Conservation (phyloP, 1,140 invertebrate genomes). For the Acromyrmex heyeri region DNA sequence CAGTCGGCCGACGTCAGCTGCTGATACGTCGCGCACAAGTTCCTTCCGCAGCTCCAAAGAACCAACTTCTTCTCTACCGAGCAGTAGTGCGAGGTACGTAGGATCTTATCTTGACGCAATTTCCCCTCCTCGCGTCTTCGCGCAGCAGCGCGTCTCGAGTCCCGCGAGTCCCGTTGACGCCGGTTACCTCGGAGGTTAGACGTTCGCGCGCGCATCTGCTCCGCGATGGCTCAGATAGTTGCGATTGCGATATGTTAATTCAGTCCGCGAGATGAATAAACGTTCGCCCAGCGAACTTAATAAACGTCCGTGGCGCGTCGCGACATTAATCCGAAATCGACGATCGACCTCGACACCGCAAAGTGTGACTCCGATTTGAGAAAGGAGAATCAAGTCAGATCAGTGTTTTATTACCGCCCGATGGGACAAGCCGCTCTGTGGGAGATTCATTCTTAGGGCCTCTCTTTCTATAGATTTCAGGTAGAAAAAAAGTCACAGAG, state of each 20-base stretch:
- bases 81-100: constrained; percentile 21
- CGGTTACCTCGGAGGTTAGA: constrained; percentile 33
- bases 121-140: neutral
- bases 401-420: neutral
- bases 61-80: neutral
- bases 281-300: neutral
- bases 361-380: neutral
- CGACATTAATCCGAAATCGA: neutral
- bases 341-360: neutral
- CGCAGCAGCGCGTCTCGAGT: neutral
- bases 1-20: neutral
- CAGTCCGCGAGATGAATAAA: neutral
- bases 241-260: neutral
- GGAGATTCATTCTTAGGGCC: neutral
- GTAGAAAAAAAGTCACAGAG: neutral
- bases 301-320: neutral
- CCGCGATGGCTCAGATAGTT: neutral
- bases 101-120: neutral
- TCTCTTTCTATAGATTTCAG: neutral
- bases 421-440: neutral
- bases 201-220: neutral
- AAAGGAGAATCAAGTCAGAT: neutral
- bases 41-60: neutral
- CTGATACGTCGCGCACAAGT: constrained; percentile 20
- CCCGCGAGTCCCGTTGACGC: neutral